Percentiles rank a stretch among this genome's conserved stretches.
Conservation (phyloP, 2,888 invertebrate genomes). For the Ryuthela nishihirai region DNA sequence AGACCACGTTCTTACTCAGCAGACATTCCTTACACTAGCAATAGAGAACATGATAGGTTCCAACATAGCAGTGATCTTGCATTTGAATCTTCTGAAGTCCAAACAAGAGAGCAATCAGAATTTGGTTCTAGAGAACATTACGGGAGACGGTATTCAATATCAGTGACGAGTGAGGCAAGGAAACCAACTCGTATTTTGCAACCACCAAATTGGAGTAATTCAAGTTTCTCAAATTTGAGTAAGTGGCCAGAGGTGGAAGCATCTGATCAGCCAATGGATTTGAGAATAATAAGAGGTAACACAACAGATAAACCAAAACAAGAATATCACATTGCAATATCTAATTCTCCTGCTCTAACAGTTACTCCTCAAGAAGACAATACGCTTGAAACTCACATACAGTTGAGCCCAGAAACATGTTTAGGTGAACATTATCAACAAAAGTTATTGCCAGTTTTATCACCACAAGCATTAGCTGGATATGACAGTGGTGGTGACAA, state of each 20-base stretch:
- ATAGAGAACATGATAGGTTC: constrained; percentile 15
- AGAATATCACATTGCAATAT: no score
- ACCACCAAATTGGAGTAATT: constrained; percentile 13
- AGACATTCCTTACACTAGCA: constrained; percentile 21
- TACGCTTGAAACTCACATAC: constrained; percentile 2
- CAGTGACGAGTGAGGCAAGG: constrained; percentile 29
- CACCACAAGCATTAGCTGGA: constrained; percentile 25
- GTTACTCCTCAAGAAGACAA: constrained; percentile 13
- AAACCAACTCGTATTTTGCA: constrained; percentile 10
- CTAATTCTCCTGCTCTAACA: no score
- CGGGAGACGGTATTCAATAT: constrained; percentile 33
- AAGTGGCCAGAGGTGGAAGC: constrained; percentile 20
- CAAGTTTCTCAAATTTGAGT: background rate
- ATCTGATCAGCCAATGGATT: constrained; percentile 40
- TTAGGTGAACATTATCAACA: constrained; percentile 19
- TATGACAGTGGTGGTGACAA: constrained; percentile 19
- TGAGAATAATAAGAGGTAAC: no score
- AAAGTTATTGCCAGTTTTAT: constrained; percentile 22
- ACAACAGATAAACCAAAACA: no score
- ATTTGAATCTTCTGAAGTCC: constrained; percentile 2
- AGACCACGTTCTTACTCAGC: constrained; percentile 33
- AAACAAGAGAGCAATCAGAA: constrained; percentile 18
- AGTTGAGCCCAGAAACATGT: constrained; percentile 7
- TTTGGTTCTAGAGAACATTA: constrained; percentile 17
- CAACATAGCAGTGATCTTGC: constrained; percentile 11